Percentiles rank a stretch among this genome's conserved stretches.
phyloP scores from a whole-genome alignment of 2,797 vertebrate genomes.

The Phataginus tetradactyla region DNA sequence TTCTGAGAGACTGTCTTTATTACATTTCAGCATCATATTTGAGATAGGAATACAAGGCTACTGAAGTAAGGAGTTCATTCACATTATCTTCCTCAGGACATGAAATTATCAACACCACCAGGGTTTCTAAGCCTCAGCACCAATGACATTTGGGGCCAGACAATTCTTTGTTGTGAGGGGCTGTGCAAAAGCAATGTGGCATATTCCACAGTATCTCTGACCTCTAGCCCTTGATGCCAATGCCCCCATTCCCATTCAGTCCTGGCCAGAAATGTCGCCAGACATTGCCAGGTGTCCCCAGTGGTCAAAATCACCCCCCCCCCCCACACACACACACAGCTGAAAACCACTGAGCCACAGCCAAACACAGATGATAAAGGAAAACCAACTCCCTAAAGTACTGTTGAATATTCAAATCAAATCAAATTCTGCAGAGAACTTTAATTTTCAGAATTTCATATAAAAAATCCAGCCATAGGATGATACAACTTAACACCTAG shows the following conservation, averaged over 20 bases:
- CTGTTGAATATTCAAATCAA: background rate
- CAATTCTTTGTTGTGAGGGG: background rate
- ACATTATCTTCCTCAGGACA: background rate
- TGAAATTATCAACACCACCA: background rate
- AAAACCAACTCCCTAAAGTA: background rate
- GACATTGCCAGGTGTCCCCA: background rate
- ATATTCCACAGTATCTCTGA: background rate
- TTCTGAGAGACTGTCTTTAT: background rate
- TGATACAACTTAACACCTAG: constrained; percentile 40
- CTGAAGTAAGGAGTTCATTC: background rate
- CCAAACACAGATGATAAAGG: background rate
- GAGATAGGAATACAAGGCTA: background rate
- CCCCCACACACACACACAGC: background rate
- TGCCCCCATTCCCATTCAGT: background rate
- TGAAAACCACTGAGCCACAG: background rate
- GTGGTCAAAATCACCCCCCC: background rate
- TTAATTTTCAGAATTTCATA: constrained; percentile 60
- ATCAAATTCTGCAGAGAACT: constrained; percentile 18
- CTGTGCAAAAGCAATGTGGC: background rate
- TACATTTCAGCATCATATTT: background rate
- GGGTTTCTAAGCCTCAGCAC: background rate
- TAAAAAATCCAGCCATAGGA: constrained; percentile 53
- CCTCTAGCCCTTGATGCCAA: background rate
- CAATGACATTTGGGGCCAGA: background rate
- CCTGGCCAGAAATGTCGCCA: background rate